Conservation (phyloP, 2,888 invertebrate genomes). For the Proisotoma minuta region DNA sequence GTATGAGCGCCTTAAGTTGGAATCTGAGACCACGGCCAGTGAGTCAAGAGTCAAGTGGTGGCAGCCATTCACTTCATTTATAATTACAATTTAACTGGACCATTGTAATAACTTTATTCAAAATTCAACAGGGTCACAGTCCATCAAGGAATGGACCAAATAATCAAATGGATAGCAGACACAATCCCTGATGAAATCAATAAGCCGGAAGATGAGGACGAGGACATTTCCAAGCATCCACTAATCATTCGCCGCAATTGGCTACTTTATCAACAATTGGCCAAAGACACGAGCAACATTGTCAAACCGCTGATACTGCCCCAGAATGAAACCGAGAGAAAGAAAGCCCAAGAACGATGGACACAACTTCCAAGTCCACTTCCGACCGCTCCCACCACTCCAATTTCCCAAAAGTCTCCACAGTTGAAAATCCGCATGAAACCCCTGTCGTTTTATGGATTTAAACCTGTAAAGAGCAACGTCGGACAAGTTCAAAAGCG, state of each 20-base stretch:
- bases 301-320: not conserved
- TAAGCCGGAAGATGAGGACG: no score
- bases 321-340: not conserved
- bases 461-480: not conserved
- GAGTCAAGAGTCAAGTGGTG: no score
- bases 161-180: not conserved
- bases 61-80: no score
- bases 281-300: not conserved
- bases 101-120: no score
- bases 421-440: not conserved
- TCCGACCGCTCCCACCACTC: not conserved
- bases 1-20: no score
- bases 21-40: no score
- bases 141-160: no score
- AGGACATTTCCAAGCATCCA: not conserved
- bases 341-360: not conserved
- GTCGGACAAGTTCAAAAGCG: not conserved
- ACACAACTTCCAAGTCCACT: slow-evolving; percentile 4
- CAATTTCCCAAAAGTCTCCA: not conserved
- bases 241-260: slow-evolving; percentile 2
- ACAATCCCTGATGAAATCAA: no score
- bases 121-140: no score
- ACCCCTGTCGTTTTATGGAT: not conserved
- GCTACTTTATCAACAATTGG: slow-evolving; percentile 3
- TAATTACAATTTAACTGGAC: no score